phyloP scores from a whole-genome alignment of 2,113 vertebrate genomes.

The Zootoca vivipara region DNA sequence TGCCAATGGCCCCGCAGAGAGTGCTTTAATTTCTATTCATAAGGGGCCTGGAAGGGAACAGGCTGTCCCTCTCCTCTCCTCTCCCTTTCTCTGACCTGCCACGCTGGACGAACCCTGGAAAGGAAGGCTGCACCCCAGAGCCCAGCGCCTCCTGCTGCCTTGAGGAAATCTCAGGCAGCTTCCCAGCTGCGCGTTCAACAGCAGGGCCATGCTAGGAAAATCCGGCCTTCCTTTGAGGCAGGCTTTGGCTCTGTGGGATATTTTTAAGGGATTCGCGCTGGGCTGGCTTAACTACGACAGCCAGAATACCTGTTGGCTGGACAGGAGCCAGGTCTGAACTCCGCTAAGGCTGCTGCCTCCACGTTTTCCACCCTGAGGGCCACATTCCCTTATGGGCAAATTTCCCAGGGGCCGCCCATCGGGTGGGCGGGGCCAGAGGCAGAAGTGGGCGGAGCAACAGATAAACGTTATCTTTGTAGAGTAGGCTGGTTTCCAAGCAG shows the following conservation, averaged over 20 bases:
- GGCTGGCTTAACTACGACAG: no score
- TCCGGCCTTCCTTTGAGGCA: not conserved
- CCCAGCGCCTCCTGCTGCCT: not conserved
- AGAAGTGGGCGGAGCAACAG: no score
- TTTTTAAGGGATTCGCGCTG: no score
- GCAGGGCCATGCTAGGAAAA: not conserved
- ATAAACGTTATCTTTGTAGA: no score
- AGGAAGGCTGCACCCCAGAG: rapidly evolving
- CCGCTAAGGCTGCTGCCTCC: no score
- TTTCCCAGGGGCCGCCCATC: no score
- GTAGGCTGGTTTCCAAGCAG: no score
- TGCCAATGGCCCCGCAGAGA: rapidly evolving
- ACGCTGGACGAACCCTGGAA: not conserved
- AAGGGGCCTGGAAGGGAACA: rapidly evolving
- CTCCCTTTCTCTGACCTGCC: rapidly evolving
- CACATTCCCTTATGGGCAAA: no score
- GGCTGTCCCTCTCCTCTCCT: not conserved
- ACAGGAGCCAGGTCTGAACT: no score
- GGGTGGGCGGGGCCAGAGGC: no score
- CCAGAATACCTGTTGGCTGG: no score
- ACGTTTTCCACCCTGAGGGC: no score
- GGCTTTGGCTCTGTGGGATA: not conserved
- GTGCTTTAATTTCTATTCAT: not conserved
- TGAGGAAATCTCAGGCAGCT: not conserved
- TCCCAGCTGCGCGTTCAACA: not conserved